Base-by-base conservation (phyloP, 2,888 invertebrate genomes). In the Druceiella hillmani region DNA sequence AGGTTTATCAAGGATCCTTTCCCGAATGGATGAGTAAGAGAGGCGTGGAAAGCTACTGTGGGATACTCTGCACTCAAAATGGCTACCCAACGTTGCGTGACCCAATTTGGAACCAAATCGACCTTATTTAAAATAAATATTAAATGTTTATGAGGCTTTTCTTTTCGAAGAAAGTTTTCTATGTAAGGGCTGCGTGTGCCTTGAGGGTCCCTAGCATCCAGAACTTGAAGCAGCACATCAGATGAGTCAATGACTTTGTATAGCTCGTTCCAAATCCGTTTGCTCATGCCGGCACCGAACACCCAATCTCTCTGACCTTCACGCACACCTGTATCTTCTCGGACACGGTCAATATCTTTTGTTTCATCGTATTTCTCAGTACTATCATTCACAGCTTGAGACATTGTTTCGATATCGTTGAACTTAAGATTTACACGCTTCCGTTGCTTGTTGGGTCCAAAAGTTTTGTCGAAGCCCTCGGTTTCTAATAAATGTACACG, bases 231-330 rank as follows among this genome's bases (percentile, higher is more conserved):
- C 10, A 99, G 66, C 3, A 99, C 95, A 76, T 99, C 99, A 0
- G 98, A 94, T 2, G 98, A 95, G 63, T 99, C 99, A 36, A 99
- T 83, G 16, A 98, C 99, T 77, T 99, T 99, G 60, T 98, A 95
- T 28, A 99, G 64, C 61, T 99, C 99, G 70, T 93, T 95, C 99
- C 99, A 99, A 54, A 99, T 95, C 50, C 99, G 78, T 65, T 80
- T 91, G 52, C 97, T 98, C 65, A 94, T 93, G 1, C 99, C 95
- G 15, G 95, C 94, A 34, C 80, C 84, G 79, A 95, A 93, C 2
- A 95, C 83, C 87, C 93, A 92, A 61, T 98, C 98, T 45, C 89
- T 78, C 30, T 86, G 83, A 11, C 87, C 81, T 50, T 85, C 83
- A 56, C 78, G 82, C 4, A 87, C 78, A 15, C 92, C 93, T 15